phyloP scores from a whole-genome alignment of 92 coral and sea anemone genomes.

The Epizoanthus scotinus region DNA sequence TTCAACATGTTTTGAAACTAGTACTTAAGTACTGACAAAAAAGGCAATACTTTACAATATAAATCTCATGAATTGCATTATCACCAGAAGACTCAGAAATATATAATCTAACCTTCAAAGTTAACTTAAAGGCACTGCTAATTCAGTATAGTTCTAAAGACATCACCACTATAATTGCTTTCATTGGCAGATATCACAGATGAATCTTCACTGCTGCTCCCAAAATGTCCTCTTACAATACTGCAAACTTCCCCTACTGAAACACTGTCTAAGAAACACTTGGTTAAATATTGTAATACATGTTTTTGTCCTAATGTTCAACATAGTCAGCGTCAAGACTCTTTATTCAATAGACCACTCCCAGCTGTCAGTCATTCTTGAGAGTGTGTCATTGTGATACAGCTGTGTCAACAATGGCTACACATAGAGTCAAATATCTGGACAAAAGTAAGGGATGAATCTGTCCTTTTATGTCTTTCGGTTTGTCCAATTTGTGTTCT shows the following conservation, averaged over 20 bases:
- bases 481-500: background rate
- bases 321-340: background rate
- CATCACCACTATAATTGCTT: too few species aligned
- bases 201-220: too few species aligned
- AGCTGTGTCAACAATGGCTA: background rate
- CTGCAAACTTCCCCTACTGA: background rate
- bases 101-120: too few species aligned
- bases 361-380: background rate
- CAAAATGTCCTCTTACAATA: background rate
- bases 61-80: too few species aligned
- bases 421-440: background rate
- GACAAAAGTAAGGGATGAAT: background rate
- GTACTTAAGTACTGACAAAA: too few species aligned
- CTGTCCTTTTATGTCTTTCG: background rate
- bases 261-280: background rate
- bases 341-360: slow-evolving; percentile 26
- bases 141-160: too few species aligned
- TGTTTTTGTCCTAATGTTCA: background rate
- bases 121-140: too few species aligned
- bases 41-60: too few species aligned
- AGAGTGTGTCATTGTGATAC: background rate
- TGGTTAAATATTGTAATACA: slow-evolving; percentile 4
- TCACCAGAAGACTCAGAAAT: too few species aligned
- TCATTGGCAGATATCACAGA: background rate
- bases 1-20: too few species aligned